Evolutionary conservation across 64 coral and sea anemone genomes (phyloP).

Genomic region (Pachyseris speciosa): DNA sequence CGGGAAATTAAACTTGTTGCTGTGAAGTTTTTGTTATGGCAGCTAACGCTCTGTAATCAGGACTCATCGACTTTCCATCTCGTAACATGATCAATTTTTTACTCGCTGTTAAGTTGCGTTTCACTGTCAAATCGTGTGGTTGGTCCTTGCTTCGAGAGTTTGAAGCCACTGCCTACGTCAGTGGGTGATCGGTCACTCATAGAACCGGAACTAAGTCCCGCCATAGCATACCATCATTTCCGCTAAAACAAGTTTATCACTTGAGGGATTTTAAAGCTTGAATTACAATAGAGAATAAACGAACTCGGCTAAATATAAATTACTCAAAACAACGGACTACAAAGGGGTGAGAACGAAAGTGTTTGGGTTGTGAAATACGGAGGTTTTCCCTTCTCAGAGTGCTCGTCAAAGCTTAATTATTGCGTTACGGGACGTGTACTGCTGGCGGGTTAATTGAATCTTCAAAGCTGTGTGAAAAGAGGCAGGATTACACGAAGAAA

Average conservation of each 20-base stretch:
- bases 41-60: conserved; percentile 25
- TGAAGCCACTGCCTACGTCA: conserved; percentile 42
- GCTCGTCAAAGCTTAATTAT: background rate
- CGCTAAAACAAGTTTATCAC: conserved; percentile 92
- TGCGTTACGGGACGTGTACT: background rate
- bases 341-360: conserved; percentile 61
- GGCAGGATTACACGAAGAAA: conserved; percentile 8
- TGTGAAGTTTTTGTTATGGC: conserved; percentile 50
- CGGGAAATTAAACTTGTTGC: conserved; percentile 90
- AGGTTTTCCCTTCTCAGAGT: background rate
- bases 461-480: background rate
- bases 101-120: background rate
- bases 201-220: conserved; percentile 87
- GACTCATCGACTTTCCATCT: conserved; percentile 7
- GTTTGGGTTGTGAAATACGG: conserved; percentile 8
- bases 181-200: conserved; percentile 65
- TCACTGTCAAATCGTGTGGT: background rate
- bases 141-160: background rate
- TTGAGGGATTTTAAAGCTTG: conserved; percentile 86
- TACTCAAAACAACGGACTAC: conserved; percentile 67
- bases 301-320: conserved; percentile 80
- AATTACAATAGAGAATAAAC: conserved; percentile 98
- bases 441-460: background rate
- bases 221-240: conserved; percentile 93
- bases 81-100: background rate